phyloP scores from a whole-genome alignment of 2,797 vertebrate species.

The Microctenopoma steveboyesi region DNA sequence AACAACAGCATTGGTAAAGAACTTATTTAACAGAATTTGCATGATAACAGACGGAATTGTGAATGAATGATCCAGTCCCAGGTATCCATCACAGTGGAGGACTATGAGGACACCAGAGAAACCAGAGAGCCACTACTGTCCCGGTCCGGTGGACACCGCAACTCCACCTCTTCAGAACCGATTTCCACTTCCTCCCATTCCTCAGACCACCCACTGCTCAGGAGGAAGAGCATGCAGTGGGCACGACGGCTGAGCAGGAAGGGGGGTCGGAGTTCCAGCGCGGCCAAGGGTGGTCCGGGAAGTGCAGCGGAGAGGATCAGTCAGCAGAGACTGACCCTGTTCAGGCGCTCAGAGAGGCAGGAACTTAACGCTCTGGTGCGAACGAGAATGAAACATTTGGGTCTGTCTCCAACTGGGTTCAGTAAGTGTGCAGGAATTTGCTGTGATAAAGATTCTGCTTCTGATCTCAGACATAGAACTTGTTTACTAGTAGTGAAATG shows the following conservation, averaged over 20 bases:
- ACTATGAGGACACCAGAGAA: slow-evolving; percentile 88
- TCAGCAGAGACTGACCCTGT: slow-evolving; percentile 87
- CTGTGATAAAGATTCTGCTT: neutral
- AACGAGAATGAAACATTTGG: slow-evolving; percentile 88
- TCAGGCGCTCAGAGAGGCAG: slow-evolving; percentile 87
- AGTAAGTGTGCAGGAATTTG: slow-evolving; percentile 75
- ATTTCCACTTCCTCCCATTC: slow-evolving; percentile 82
- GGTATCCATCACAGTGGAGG: slow-evolving; percentile 88
- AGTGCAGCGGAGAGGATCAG: slow-evolving; percentile 86
- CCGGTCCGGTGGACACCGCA: slow-evolving; percentile 80
- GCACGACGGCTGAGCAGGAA: slow-evolving; percentile 86
- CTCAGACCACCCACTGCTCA: slow-evolving; percentile 85
- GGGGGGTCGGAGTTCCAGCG: slow-evolving; percentile 79
- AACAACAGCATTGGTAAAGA: neutral
- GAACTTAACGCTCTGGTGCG: slow-evolving; percentile 87
- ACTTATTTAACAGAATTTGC: slow-evolving; percentile 26
- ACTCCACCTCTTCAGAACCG: slow-evolving; percentile 86
- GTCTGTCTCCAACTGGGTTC: slow-evolving; percentile 86
- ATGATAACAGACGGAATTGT: slow-evolving; percentile 9
- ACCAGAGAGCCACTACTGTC: slow-evolving; percentile 83
- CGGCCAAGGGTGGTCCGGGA: slow-evolving; percentile 81
- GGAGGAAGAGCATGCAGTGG: slow-evolving; percentile 91
- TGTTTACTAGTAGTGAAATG: neutral
- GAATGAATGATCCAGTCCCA: slow-evolving; percentile 80
- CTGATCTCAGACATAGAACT: neutral